Evolutionary conservation across 2,113 vertebrate genomes (phyloP).

Genomic region (Dromas ardeola): DNA sequence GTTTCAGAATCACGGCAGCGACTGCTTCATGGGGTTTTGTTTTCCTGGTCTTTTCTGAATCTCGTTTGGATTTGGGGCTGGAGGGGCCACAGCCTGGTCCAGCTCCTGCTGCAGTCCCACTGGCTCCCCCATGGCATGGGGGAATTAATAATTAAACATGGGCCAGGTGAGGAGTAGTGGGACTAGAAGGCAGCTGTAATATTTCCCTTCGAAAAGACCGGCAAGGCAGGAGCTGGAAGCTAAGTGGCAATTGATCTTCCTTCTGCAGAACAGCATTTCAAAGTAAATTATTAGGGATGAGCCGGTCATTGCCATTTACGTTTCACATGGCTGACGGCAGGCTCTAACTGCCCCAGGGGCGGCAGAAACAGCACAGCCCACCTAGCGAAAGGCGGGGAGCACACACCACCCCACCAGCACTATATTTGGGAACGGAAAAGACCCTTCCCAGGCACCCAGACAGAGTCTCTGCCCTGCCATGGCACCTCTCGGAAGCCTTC

Average conservation of each 20-base stretch:
- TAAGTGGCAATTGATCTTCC: not conserved
- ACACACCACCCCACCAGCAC: not conserved
- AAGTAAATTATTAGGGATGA: not conserved
- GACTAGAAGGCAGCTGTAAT: not conserved
- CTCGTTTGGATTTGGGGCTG: not conserved
- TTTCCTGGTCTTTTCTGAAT: not conserved
- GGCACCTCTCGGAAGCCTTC: not conserved
- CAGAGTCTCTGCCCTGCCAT: not conserved
- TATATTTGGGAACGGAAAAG: not conserved
- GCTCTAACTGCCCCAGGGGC: not conserved
- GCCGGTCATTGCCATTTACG: not conserved
- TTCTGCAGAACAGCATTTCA: not conserved
- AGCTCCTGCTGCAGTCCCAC: not conserved
- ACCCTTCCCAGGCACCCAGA: not conserved
- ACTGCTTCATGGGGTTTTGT: not conserved
- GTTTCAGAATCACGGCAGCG: not conserved
- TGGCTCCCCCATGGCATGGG: not conserved
- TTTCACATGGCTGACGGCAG: not conserved
- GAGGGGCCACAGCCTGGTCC: not conserved
- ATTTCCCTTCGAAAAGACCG: not conserved
- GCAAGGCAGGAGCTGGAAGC: not conserved
- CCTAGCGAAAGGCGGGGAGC: accelerated
- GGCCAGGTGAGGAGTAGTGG: not conserved
- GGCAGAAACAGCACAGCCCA: not conserved
- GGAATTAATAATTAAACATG: not conserved